Evolutionary conservation across 2,888 invertebrate genomes (phyloP).

Genomic region (Xylocampa areola): DNA sequence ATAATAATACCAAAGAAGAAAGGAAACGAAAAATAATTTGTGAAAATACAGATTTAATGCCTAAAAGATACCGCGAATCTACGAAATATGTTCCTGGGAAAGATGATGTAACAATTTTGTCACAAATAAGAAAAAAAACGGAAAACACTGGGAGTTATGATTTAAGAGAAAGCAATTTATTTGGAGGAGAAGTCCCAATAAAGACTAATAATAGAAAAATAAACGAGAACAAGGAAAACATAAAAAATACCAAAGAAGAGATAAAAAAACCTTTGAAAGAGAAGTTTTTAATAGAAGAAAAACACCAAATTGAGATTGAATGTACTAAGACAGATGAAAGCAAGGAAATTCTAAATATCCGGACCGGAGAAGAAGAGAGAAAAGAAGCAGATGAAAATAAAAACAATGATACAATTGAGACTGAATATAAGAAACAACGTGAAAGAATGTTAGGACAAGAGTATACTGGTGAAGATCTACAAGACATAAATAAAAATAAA

Average conservation of each 20-base stretch:
- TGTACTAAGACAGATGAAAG: no score
- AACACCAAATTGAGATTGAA: no score
- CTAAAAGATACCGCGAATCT: not conserved
- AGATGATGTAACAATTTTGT: conserved; percentile 17
- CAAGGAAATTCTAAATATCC: no score
- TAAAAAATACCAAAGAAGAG: no score
- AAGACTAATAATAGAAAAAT: no score
- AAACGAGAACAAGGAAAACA: no score
- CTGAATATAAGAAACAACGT: not conserved
- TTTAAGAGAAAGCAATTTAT: conserved; percentile 16
- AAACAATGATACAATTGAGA: conserved; percentile 1
- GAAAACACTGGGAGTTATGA: conserved; percentile 23
- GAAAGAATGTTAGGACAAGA: conserved; percentile 1
- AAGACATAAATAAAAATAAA: not conserved
- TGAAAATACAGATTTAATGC: conserved; percentile 1
- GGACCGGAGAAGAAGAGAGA: no score
- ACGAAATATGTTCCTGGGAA: conserved; percentile 2
- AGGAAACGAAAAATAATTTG: conserved; percentile 1
- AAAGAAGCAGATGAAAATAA: no score
- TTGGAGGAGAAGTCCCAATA: not conserved
- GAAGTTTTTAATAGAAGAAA: no score
- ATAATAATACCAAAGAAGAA: not conserved
- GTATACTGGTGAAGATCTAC: conserved; percentile 3
- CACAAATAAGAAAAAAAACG: conserved; percentile 19
- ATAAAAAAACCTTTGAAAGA: no score